These are phyloP conservation scores for Malurus melanocephalus DNA, from an alignment of 2,113 vertebrate genomes.

Conservation along the genomic window DNA sequence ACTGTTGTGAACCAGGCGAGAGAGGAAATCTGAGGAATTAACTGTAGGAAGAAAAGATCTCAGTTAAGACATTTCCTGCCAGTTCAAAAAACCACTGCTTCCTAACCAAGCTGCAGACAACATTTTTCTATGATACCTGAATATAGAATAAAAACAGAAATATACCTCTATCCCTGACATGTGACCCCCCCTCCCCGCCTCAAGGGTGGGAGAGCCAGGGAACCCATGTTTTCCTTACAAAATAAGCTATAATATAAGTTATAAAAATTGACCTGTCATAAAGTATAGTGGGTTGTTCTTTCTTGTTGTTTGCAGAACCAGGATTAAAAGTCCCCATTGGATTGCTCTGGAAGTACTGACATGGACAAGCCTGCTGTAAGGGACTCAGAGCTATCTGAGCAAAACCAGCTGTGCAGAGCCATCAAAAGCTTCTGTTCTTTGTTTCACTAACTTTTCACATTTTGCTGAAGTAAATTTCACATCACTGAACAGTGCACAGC, in stretches of 20 bases:
- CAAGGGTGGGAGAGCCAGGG: background rate
- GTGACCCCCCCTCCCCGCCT: background rate
- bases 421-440: background rate
- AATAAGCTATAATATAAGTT: background rate
- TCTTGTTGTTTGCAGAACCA: background rate
- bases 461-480: background rate
- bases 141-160: background rate
- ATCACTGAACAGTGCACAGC: background rate
- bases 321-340: background rate
- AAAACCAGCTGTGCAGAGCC: background rate
- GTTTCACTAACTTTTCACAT: background rate
- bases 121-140: background rate
- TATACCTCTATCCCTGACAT: background rate
- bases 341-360: background rate
- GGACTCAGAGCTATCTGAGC: background rate
- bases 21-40: conserved; percentile 90
- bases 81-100: background rate
- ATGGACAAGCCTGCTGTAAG: background rate
- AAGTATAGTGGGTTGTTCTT: background rate
- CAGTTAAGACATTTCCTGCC: background rate
- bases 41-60: conserved; percentile 67
- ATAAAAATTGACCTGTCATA: background rate
- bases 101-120: background rate
- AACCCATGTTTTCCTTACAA: background rate
- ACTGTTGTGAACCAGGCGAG: conserved; percentile 93